phyloP scores from a whole-genome alignment of 1,140 invertebrate species.

The Drosophila arizonae region DNA sequence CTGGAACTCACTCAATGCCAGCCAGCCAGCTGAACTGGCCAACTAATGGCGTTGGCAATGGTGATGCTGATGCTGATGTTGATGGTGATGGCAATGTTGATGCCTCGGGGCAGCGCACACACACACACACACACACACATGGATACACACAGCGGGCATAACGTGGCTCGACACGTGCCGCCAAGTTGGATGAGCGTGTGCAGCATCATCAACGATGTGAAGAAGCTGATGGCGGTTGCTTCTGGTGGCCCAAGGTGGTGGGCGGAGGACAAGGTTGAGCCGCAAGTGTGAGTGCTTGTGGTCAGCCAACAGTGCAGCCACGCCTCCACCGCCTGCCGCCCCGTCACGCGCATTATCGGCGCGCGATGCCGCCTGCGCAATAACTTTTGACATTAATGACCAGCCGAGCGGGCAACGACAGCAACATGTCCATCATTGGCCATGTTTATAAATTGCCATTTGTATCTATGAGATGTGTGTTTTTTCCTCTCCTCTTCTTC shows the following conservation, averaged over 20 bases:
- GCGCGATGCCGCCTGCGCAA: constrained; percentile 66
- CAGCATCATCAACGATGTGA: constrained; percentile 61
- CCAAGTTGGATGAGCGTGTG: constrained; percentile 73
- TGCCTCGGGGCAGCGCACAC: constrained; percentile 30
- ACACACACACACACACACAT: constrained; percentile 8
- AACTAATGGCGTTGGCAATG: constrained; percentile 60
- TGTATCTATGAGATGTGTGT: constrained; percentile 50
- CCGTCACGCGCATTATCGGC: constrained; percentile 29
- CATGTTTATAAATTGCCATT: constrained; percentile 72
- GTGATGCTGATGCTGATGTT: constrained; percentile 10
- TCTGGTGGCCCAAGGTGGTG: not conserved
- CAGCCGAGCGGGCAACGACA: constrained; percentile 34
- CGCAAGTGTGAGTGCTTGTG: constrained; percentile 65
- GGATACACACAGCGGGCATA: constrained; percentile 53
- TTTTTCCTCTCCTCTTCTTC: not conserved
- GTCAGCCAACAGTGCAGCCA: constrained; percentile 58
- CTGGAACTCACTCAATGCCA: constrained; percentile 9
- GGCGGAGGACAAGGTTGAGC: constrained; percentile 18
- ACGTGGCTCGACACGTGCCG: constrained; percentile 73
- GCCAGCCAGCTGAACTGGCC: constrained; percentile 43
- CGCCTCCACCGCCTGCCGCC: constrained; percentile 8
- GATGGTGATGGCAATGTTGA: constrained; percentile 33
- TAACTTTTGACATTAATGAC: constrained; percentile 80
- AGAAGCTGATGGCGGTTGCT: constrained; percentile 37
- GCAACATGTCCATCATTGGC: constrained; percentile 48